These are phyloP conservation scores for Nansenia antarctica DNA, from an alignment of 2,113 vertebrate species.

Conservation along the genomic window DNA sequence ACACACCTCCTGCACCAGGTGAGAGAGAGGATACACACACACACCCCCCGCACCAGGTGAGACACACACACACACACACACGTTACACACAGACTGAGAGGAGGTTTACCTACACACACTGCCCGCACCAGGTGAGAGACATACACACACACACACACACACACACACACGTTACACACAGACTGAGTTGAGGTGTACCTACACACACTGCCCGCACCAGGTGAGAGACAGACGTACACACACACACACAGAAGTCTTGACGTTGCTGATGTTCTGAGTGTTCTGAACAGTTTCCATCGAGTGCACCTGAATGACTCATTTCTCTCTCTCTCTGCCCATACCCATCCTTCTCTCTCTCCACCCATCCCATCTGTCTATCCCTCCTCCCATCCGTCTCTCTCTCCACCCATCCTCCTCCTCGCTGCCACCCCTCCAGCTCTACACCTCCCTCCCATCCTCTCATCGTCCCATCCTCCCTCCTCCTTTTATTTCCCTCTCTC, in stretches of 20 bases:
- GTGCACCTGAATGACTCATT: slow-evolving; percentile 46
- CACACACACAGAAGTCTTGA: neutral
- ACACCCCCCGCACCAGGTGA: too few species aligned
- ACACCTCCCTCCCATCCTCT: slow-evolving; percentile 19
- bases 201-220: too few species aligned
- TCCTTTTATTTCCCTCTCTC: too few species aligned
- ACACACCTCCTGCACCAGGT: slow-evolving; percentile 93
- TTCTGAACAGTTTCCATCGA: slow-evolving; percentile 23
- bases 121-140: slow-evolving; percentile 15
- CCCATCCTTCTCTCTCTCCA: slow-evolving; percentile 21
- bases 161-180: slow-evolving; percentile 26
- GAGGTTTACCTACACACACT: too few species aligned
- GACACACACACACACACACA: slow-evolving; percentile 25
- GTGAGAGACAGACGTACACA: neutral
- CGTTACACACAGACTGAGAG: too few species aligned
- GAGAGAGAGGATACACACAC: slow-evolving; percentile 11
- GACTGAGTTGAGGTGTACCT: too few species aligned
- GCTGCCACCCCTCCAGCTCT: too few species aligned
- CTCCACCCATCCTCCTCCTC: neutral
- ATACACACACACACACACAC: slow-evolving; percentile 10
- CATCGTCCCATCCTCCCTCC: neutral
- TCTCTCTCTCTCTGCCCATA: slow-evolving; percentile 53
- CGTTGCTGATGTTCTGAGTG: slow-evolving; percentile 10
- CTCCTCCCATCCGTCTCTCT: slow-evolving; percentile 7
- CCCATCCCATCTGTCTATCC: neutral